These are phyloP conservation scores for Anoplophora glabripennis DNA, from an alignment of 1,140 invertebrate genomes.

Conservation along the genomic window DNA sequence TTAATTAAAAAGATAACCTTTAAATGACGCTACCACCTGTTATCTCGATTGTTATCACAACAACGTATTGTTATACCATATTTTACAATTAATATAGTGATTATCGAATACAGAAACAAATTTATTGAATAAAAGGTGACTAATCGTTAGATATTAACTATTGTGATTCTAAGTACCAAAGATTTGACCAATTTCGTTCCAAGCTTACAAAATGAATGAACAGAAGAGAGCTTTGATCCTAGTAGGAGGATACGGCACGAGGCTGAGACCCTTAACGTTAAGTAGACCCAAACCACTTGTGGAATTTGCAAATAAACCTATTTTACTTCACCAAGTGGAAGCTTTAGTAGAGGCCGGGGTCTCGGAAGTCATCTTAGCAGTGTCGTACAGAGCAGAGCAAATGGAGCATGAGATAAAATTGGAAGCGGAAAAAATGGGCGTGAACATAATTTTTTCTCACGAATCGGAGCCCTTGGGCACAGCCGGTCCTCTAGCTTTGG, in stretches of 20 bases:
- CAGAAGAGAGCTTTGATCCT: conserved; percentile 83
- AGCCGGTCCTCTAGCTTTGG: conserved; percentile 93
- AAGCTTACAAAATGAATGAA: no score
- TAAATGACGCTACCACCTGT: no score
- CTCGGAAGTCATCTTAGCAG: conserved; percentile 87
- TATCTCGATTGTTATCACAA: no score
- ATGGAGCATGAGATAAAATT: conserved; percentile 90
- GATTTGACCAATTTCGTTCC: no score
- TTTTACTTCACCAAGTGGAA: conserved; percentile 93
- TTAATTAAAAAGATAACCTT: no score
- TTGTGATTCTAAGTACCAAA: no score
- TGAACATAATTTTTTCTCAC: conserved; percentile 88
- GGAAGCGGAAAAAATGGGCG: conserved; percentile 80
- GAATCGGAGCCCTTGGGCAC: conserved; percentile 97
- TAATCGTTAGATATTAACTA: no score
- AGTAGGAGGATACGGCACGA: conserved; percentile 97
- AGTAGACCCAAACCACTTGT: conserved; percentile 98
- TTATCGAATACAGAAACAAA: no score
- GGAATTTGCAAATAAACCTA: conserved; percentile 99
- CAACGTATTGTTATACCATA: no score
- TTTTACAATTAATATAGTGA: no score
- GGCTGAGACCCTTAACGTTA: conserved; percentile 90
- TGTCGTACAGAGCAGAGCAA: conserved; percentile 95
- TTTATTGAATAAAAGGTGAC: no score
- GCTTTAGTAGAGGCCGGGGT: conserved; percentile 87